phyloP scores from a whole-genome alignment of 2,888 invertebrate genomes.

The Netelia fuscicornis region DNA sequence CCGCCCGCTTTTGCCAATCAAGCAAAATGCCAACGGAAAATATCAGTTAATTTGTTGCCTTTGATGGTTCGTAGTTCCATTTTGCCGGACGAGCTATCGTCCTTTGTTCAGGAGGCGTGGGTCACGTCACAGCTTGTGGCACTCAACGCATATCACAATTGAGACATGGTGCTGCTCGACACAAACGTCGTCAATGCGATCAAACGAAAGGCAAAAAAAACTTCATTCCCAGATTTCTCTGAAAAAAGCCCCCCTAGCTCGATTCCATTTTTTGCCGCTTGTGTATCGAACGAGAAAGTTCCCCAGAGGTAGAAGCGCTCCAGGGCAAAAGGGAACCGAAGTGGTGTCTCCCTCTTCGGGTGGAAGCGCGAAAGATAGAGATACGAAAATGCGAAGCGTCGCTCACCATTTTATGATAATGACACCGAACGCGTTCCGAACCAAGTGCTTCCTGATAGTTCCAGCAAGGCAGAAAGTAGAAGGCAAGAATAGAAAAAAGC shows the following conservation, averaged over 20 bases:
- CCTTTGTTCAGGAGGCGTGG: no score
- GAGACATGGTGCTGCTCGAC: not conserved
- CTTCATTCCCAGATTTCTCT: slow-evolving; percentile 8
- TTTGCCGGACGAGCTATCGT: no score
- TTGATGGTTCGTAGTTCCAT: no score
- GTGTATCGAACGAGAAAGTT: slow-evolving; percentile 2
- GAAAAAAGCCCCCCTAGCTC: not conserved
- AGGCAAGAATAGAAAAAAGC: not conserved
- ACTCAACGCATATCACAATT: no score
- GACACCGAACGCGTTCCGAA: slow-evolving; percentile 23
- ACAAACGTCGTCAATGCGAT: slow-evolving; percentile 38
- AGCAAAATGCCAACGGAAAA: no score
- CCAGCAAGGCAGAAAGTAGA: not conserved
- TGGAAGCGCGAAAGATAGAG: not conserved
- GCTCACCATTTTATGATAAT: slow-evolving; percentile 32
- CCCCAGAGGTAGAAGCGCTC: not conserved
- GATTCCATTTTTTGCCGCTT: not conserved
- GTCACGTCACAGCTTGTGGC: no score
- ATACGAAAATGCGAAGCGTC: not conserved
- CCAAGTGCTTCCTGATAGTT: not conserved
- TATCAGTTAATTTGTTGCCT: no score
- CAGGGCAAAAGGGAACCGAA: not conserved
- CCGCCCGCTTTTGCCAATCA: no score
- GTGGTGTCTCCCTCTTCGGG: not conserved
- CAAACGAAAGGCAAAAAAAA: slow-evolving; percentile 33